Percentiles rank a stretch among this genome's conserved stretches.
Conservation (phyloP, 1,140 invertebrate genomes). For the Hylaeus anthracinus region DNA sequence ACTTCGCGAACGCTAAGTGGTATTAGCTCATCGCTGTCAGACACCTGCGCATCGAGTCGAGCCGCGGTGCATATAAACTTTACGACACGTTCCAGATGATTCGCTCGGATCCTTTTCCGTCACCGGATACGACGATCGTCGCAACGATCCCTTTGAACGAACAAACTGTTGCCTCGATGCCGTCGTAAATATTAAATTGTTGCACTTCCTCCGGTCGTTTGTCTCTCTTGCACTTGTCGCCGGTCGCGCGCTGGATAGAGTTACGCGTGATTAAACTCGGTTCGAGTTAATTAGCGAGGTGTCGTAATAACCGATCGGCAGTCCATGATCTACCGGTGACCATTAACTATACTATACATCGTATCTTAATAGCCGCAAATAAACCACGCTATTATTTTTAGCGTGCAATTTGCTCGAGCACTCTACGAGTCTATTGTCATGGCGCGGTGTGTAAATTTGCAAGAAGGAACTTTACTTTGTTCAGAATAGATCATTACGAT, state of each 20-base stretch:
- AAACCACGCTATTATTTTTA: neutral
- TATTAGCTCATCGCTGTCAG: neutral
- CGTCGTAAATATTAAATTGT: constrained; percentile 50
- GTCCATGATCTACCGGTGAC: constrained; percentile 28
- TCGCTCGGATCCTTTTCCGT: constrained; percentile 35
- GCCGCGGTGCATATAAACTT: neutral
- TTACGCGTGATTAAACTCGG: constrained; percentile 43
- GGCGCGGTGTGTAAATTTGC: no score
- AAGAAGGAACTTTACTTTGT: neutral
- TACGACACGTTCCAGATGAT: constrained; percentile 44
- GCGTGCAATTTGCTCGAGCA: neutral
- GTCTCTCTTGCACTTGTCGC: constrained; percentile 1
- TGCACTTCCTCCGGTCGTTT: constrained; percentile 21
- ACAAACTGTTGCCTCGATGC: constrained; percentile 29
- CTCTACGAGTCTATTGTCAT: neutral
- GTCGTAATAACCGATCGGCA: constrained; percentile 60
- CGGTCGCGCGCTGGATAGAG: neutral
- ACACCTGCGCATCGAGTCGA: neutral
- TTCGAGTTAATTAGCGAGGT: constrained; percentile 60
- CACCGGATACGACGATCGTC: constrained; percentile 28
- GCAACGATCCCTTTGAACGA: constrained; percentile 42
- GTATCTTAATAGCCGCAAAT: constrained; percentile 42
- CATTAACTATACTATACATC: constrained; percentile 33
- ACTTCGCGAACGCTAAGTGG: neutral
- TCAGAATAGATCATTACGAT: neutral